Base-by-base conservation (phyloP, 1,140 invertebrate genomes). In the Teleogryllus occipitalis region DNA sequence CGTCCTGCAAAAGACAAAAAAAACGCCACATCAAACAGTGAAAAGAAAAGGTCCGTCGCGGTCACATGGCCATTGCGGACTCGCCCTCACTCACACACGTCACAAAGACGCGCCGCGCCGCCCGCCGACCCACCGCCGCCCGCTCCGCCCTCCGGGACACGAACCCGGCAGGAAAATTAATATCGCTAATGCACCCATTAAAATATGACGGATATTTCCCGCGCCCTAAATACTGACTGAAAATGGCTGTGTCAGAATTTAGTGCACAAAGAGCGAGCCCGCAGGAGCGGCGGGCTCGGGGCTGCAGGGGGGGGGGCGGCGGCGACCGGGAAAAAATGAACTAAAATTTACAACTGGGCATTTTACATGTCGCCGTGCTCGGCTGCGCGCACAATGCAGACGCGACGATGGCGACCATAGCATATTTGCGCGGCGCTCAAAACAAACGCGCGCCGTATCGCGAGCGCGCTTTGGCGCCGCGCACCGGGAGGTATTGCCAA, bases 241-340 rank as follows among this genome's bases (percentile, higher is more conserved):
- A 65, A 65, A 65, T 65, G 54, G 54, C 54, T 65, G 54, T 65
- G 54, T 65, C 54, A 18, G 54, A 65, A 65, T 65, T 54, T 65
- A 65, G 54, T 65, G 54, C 10, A 65, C 10, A 65, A 18, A 65
- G 54, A 54, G 49, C 8, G 2, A 65, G 54, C 2, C 10, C 10
- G 54, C 10, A 18, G 18, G 54, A 2, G 54, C 10, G 54, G 18
- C 8, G 49, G 49, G 49, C 49, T 15, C 8, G 49, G 15, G 8
- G 49, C 15, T 15, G 49, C 49, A n/a, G 54, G 10, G 2, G 54
- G 7, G 54, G 2, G 54, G 54, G 54, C 10, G 18, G 54, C 10
- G 54, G 54, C 10, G 18, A 18, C 10, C 10, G 54, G 2, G 54
- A 65, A 65, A 65, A 65, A 65, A 65, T 14, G 18, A 65, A 65